Base-by-base conservation (phyloP, 2,888 invertebrate genomes). In the Scaptomyza cyrtandrae region DNA sequence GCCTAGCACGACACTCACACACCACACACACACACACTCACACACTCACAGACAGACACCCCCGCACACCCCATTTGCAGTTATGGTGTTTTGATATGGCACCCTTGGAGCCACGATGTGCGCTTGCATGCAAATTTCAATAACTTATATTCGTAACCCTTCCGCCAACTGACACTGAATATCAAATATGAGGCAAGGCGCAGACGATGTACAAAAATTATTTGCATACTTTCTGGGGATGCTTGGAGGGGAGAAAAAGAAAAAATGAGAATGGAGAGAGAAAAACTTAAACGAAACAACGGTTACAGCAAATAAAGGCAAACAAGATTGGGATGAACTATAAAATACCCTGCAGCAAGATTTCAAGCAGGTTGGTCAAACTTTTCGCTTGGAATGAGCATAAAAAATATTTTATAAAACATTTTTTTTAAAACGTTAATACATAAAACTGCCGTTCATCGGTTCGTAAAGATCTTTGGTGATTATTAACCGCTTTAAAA, bases 151-250 rank as follows among this genome's bases (percentile, higher is more conserved):
- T 78, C 75, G 78, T 64, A 83, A 87, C 86, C 83, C 83, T 87
- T 87, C 61, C 82, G 73, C 75, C 88, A 83, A 87, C 88, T 83
- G 83, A 83, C 83, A 83, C 83, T 83, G 83, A 83, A 83, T 83
- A 87, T 87, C 83, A 87, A 83, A 83, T 83, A 83, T 83, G 83
- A 83, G 80, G 60, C 71, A 70, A 77, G 65, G 68, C 84, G 46
- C 54, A 67, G 76, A 69, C 75, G 71, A 69, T 52, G 61, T 56
- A 79, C 72, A 64, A 75, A 78, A 86, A 83, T 86, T 86, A 85
- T 85, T 85, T 85, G 84, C 88, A 85, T 85, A 88, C 88, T 80
- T 86, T 86, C 72, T 74, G 71, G 88, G 88, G 84, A 86, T 83
- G 88, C 84, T 86, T 65, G 66, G 55, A 37, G 46, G 52, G 66